These are phyloP conservation scores for Melanostigma gelatinosum DNA, from an alignment of 2,113 vertebrate species.

Conservation along the genomic window DNA sequence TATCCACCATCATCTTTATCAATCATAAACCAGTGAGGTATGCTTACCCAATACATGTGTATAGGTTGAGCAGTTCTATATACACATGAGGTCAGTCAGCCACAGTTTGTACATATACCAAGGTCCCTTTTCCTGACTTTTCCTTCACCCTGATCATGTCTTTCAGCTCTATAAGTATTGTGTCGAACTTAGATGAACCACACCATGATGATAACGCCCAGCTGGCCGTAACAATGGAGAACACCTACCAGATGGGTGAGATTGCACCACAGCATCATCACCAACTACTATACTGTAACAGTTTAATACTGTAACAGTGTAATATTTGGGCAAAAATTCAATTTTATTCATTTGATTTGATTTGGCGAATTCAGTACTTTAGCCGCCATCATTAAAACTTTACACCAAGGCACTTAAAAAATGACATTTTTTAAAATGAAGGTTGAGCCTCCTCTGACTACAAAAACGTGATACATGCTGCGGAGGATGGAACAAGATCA, in stretches of 20 bases:
- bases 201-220: constrained; percentile 79
- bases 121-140: neutral
- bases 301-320: neutral
- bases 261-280: neutral
- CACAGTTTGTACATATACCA: neutral
- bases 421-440: neutral
- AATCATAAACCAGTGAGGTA: neutral
- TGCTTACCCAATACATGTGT: neutral
- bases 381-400: neutral
- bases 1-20: neutral
- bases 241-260: constrained; percentile 88
- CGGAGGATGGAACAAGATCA: neutral
- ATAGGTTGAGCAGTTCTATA: neutral
- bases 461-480: neutral
- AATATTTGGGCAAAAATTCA: neutral
- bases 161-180: constrained; percentile 83
- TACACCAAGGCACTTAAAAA: neutral
- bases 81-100: neutral
- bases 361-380: neutral
- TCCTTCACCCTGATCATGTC: constrained; percentile 6
- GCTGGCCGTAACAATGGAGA: constrained; percentile 79
- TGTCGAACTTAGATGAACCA: constrained; percentile 84
- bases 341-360: neutral
- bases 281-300: neutral
- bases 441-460: neutral